Conservation (phyloP, 2,113 vertebrate genomes). For the Aplodontia rufa region DNA sequence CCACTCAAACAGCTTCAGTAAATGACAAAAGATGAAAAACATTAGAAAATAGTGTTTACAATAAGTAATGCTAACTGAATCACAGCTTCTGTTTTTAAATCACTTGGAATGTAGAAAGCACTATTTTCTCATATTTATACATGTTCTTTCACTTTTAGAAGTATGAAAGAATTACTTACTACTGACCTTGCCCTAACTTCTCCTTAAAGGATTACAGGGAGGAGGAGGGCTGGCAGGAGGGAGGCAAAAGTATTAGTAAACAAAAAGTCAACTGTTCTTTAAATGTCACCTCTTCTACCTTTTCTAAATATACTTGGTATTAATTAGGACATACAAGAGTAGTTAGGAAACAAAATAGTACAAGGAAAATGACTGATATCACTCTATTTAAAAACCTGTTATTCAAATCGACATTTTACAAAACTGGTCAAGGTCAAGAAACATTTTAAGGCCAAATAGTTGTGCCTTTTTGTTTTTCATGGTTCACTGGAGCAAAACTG, state of each 20-base stretch:
- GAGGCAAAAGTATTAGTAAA: neutral
- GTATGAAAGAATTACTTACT: neutral
- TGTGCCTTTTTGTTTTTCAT: conserved; percentile 49
- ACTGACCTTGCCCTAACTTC: neutral
- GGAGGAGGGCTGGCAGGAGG: too few relatives aligned
- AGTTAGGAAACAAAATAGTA: neutral
- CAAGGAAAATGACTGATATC: conserved; percentile 4
- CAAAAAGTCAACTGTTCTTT: neutral
- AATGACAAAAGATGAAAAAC: neutral
- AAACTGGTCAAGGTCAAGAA: conserved; percentile 27
- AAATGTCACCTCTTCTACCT: conserved; percentile 1
- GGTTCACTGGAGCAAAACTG: conserved; percentile 55
- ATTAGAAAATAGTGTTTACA: neutral
- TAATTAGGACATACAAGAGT: neutral
- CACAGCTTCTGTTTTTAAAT: neutral
- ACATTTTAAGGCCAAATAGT: neutral
- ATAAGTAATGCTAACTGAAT: neutral
- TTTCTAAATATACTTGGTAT: neutral
- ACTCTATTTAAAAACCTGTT: conserved; percentile 39
- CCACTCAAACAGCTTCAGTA: conserved; percentile 2
- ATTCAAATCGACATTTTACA: neutral
- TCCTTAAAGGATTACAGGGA: neutral
- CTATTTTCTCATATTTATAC: neutral
- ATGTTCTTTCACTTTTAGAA: neutral
- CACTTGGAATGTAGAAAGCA: conserved; percentile 36